Evolutionary conservation across 2,797 vertebrate genomes (phyloP).

Genomic region (Pogoniulus pusillus): DNA sequence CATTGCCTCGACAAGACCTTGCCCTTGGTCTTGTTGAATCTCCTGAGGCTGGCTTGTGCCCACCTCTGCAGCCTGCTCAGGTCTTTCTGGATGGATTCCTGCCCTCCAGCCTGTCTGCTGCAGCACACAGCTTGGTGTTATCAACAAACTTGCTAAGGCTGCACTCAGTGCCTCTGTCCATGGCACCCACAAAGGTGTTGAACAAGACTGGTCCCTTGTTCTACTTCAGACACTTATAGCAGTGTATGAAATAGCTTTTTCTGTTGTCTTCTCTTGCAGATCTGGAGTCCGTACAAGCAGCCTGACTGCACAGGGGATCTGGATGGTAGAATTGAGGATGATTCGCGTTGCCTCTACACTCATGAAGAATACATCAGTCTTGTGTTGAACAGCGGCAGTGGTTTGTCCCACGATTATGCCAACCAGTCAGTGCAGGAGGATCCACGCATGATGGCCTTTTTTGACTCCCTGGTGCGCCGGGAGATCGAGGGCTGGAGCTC

Average conservation of each 20-base stretch:
- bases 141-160: too few species aligned
- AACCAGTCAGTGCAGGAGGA: constrained; percentile 98
- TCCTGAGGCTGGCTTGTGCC: too few species aligned
- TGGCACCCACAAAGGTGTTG: too few species aligned
- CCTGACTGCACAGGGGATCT: constrained; percentile 93
- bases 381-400: constrained; percentile 95
- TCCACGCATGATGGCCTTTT: constrained; percentile 99
- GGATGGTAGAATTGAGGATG: constrained; percentile 92
- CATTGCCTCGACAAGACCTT: too few species aligned
- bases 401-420: constrained; percentile 95
- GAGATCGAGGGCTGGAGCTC: constrained; percentile 99
- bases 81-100: too few species aligned
- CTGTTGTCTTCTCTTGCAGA: constrained; percentile 73
- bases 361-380: constrained; percentile 98
- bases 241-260: not conserved
- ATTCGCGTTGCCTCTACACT: constrained; percentile 94
- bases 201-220: too few species aligned
- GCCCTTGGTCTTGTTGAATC: too few species aligned
- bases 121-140: too few species aligned
- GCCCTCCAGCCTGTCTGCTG: too few species aligned
- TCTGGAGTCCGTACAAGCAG: constrained; percentile 98
- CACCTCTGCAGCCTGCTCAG: too few species aligned
- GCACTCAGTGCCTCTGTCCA: too few species aligned
- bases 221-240: not conserved
- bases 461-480: constrained; percentile 93